Evolutionary conservation across 2,888 invertebrate species (phyloP).

Genomic region (Escarpia spicata): DNA sequence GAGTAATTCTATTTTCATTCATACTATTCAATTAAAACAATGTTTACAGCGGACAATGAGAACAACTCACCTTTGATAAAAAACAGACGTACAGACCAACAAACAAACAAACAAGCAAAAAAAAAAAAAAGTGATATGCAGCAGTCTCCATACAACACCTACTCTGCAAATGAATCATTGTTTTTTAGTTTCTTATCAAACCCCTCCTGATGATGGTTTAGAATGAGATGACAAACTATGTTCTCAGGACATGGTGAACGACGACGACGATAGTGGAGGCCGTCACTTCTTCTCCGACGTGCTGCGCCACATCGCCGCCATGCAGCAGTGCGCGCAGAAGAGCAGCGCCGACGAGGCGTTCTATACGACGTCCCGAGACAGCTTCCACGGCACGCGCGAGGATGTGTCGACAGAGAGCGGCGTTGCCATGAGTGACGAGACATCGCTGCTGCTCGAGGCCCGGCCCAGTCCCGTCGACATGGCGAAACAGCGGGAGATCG

Average conservation of each 20-base stretch:
- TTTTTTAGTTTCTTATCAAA: too few relatives aligned
- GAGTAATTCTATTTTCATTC: too few relatives aligned
- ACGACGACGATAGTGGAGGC: slow-evolving; percentile 36
- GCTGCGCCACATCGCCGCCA: slow-evolving; percentile 35
- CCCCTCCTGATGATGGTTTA: too few relatives aligned
- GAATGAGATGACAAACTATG: neutral
- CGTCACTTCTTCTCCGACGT: slow-evolving; percentile 39
- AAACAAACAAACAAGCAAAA: too few relatives aligned
- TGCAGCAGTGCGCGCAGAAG: slow-evolving; percentile 17
- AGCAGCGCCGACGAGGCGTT: slow-evolving; percentile 6
- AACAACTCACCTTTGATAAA: too few relatives aligned
- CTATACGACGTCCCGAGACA: slow-evolving; percentile 33
- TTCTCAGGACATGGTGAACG: slow-evolving; percentile 33
- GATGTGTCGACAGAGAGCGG: slow-evolving; percentile 43
- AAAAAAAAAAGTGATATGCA: too few relatives aligned
- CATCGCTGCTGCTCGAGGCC: slow-evolving; percentile 34
- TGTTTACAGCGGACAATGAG: too few relatives aligned
- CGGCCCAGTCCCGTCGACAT: slow-evolving; percentile 39
- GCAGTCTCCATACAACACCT: too few relatives aligned
- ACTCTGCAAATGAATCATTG: too few relatives aligned
- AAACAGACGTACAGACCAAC: too few relatives aligned
- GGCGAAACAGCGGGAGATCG: slow-evolving; percentile 39
- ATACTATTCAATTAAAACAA: too few relatives aligned
- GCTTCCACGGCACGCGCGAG: slow-evolving; percentile 36
- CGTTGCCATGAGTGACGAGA: slow-evolving; percentile 39